These are phyloP conservation scores for Gymnogyps californianus DNA, from an alignment of 2,113 vertebrate genomes.

Conservation along the genomic window DNA sequence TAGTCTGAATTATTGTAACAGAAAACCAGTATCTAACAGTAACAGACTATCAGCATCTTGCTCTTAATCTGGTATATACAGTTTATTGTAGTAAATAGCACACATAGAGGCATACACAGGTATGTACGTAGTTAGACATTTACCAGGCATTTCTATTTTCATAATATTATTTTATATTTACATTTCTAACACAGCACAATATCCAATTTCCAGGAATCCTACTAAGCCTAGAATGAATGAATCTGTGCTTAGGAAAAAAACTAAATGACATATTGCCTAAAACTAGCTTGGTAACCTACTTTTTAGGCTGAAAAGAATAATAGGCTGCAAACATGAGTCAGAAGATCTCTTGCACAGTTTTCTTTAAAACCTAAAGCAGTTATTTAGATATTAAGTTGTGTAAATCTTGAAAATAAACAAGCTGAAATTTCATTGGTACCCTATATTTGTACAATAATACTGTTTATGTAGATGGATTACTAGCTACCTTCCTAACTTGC, in stretches of 20 bases:
- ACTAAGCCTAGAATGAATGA: neutral
- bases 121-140: neutral
- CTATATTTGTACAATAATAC: neutral
- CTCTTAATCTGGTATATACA: neutral
- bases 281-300: neutral
- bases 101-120: neutral
- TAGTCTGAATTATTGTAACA: neutral
- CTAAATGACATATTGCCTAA: neutral
- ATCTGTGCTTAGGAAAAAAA: neutral
- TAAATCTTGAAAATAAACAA: neutral
- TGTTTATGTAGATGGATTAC: neutral
- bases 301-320: neutral
- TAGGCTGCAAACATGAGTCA: neutral
- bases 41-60: neutral
- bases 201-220: neutral
- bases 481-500: neutral
- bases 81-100: neutral
- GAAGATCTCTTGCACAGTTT: neutral
- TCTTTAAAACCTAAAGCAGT: neutral
- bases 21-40: neutral
- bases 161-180: neutral
- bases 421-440: neutral
- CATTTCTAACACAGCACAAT: neutral
- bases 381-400: neutral
- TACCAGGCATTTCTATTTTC: neutral